Percentiles rank a stretch among this genome's conserved stretches.
These are phyloP conservation scores for Tympanoctomys barrerae DNA, from an alignment of 2,797 vertebrate genomes.

Conservation along the genomic window DNA sequence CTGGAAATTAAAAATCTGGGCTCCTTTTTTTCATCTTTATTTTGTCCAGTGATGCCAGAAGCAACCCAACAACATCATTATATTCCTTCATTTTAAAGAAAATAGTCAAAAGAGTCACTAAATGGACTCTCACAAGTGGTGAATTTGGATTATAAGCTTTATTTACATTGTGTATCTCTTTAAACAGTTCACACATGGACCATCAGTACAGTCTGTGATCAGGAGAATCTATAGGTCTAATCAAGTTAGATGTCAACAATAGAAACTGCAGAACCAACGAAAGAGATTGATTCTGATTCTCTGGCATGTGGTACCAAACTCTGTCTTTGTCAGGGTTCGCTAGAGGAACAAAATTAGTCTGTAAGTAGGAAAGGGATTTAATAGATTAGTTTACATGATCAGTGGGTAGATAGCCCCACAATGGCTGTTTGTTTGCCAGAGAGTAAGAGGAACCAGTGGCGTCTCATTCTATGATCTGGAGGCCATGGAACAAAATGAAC, in stretches of 20 bases:
- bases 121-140: not conserved
- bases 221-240: not conserved
- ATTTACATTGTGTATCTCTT: not conserved
- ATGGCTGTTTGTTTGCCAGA: not conserved
- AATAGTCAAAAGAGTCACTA: not conserved
- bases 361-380: not conserved
- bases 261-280: not conserved
- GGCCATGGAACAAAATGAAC: not conserved
- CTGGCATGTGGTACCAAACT: not conserved
- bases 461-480: not conserved
- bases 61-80: not conserved
- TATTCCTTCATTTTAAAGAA: not conserved
- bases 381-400: not conserved
- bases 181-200: not conserved
- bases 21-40: not conserved
- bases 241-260: not conserved
- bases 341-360: not conserved
- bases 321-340: not conserved
- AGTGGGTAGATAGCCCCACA: not conserved
- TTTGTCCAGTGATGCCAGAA: not conserved
- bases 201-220: not conserved
- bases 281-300: not conserved
- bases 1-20: not conserved
- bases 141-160: not conserved
- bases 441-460: not conserved